Evolutionary conservation across 92 coral and sea anemone species (phyloP).

Genomic region (Parazoanthus darwini): DNA sequence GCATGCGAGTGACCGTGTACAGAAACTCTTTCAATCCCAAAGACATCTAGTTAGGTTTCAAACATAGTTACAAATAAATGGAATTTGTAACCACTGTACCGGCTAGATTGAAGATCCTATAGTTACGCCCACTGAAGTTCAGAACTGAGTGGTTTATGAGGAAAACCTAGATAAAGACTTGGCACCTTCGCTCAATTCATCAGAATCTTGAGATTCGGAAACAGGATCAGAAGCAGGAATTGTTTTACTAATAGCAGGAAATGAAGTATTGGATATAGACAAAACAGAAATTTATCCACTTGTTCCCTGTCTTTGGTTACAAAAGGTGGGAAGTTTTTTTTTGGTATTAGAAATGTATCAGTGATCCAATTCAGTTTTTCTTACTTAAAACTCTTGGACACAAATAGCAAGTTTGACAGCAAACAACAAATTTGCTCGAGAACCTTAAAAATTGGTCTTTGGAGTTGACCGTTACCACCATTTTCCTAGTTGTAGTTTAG

Average conservation of each 20-base stretch:
- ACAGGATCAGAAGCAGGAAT: background rate
- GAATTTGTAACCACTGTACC: background rate
- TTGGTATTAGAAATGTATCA: no score
- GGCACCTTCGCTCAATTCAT: no score
- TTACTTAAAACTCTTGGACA: no score
- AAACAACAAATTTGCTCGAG: no score
- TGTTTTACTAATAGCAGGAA: slow-evolving; percentile 16
- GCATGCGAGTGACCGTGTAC: background rate
- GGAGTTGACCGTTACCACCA: no score
- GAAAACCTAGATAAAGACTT: background rate
- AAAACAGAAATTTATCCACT: background rate
- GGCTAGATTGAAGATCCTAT: background rate
- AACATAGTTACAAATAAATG: no score
- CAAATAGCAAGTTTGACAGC: no score
- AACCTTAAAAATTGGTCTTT: no score
- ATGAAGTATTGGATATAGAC: background rate
- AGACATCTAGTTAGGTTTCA: background rate
- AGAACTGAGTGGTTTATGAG: no score
- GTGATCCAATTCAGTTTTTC: no score
- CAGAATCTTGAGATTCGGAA: background rate
- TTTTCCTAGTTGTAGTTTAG: background rate
- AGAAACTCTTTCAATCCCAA: background rate
- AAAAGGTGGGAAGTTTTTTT: background rate
- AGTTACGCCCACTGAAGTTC: background rate
- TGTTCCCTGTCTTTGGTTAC: background rate